Evolutionary conservation across 1,140 invertebrate genomes (phyloP), one percentile per base, ranked within the genome.

Genomic region (Camponotus vicinus): DNA sequence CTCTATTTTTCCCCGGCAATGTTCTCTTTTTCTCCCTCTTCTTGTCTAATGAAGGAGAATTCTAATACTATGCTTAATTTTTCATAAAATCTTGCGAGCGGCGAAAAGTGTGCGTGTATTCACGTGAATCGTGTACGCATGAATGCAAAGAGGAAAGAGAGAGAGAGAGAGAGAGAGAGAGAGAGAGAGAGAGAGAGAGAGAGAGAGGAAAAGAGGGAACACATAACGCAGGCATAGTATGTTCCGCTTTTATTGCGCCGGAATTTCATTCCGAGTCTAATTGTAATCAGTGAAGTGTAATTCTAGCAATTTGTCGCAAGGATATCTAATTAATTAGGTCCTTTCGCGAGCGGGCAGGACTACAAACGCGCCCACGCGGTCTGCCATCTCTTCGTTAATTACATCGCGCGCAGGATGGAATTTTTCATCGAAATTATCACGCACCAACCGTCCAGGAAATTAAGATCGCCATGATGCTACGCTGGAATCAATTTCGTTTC

Each of bases 41-140:
- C 34, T 37, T 61, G 37, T 55, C 32, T 70, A 75, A 57, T 87
- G 77, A 80, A 79, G 88, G 90, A 27, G 27, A 92, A 94, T 92
- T 92, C 91, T 93, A 93, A 92, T 93, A 92, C 90, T 89, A 70
- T 83, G 86, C 90, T 92, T 91, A 93, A 94, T 92, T 92, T 91
- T 93, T 93, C 89, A 92, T 90, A 66, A 66, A 78, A 52, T 59
- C n/a, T 49, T 61, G 21, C 37, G 49, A 55, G n/a, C 18, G 9
- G 21, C 13, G 37, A 42, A 63, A 27, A 52, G 34, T 57, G 21
- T 55, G 34, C 34, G 64, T 57, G 45, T 8, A 40, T 69, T 67
- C 13, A 59, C n/a, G 57, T 21, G 52, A 3, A 21, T 1, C 27
- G 61, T 15, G 42, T 5, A 64, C 57, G 61, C 49, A 49, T 52